phyloP scores from a whole-genome alignment of 1,140 invertebrate genomes.

The Formica selysi region DNA sequence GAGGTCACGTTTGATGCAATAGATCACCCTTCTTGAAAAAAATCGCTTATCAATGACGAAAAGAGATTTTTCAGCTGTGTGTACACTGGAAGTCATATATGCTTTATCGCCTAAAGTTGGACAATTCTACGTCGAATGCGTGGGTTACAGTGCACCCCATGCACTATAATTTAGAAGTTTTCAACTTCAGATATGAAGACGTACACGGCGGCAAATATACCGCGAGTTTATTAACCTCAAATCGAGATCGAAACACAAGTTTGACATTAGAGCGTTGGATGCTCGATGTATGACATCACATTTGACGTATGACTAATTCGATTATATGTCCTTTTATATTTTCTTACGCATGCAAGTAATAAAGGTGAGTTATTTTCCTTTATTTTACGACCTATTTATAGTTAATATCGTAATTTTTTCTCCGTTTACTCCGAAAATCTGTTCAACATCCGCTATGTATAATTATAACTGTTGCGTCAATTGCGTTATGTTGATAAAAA shows the following conservation, averaged over 20 bases:
- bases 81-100: too few species aligned
- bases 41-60: neutral
- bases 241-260: conserved; percentile 10
- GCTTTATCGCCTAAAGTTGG: too few species aligned
- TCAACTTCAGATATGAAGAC: conserved; percentile 1
- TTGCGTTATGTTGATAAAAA: neutral
- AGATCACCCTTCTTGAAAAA: neutral
- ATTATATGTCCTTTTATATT: conserved; percentile 50
- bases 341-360: conserved; percentile 52
- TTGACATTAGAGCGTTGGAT: conserved; percentile 51
- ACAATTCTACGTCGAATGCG: neutral
- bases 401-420: conserved; percentile 17
- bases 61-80: neutral
- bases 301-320: conserved; percentile 51
- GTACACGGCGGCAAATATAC: neutral
- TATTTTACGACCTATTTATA: neutral
- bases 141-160: too few species aligned
- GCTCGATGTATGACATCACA: conserved; percentile 72
- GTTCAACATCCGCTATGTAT: neutral
- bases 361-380: conserved; percentile 4
- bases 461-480: neutral
- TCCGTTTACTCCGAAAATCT: conserved; percentile 5
- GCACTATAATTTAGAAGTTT: neutral
- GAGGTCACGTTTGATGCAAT: neutral
- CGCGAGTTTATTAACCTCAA: conserved; percentile 58